Conservation (phyloP, 2,888 invertebrate genomes). For the Nasonovia ribisnigri region DNA sequence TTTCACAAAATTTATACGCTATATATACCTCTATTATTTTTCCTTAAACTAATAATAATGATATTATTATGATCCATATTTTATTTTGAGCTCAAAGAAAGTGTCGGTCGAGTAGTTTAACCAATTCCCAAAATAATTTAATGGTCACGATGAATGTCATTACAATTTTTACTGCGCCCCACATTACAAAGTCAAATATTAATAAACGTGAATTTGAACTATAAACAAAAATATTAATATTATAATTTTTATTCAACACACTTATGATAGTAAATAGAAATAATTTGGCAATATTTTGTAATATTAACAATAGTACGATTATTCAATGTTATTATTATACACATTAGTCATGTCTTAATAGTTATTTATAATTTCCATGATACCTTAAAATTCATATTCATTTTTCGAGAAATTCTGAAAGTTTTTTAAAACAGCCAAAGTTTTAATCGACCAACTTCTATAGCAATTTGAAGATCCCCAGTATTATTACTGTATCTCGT, state of each 20-base stretch:
- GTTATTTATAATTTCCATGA: neutral
- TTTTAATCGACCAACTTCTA: constrained; percentile 17
- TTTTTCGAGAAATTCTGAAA: neutral
- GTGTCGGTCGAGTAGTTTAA: neutral
- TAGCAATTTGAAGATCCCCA: neutral
- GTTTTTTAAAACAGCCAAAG: neutral
- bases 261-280: neutral
- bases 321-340: neutral
- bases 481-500: constrained; percentile 8
- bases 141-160: neutral
- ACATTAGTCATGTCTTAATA: neutral
- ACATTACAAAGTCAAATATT: neutral
- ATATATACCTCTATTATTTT: neutral
- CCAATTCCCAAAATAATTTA: neutral
- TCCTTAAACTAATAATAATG: neutral
- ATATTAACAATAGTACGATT: neutral
- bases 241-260: neutral
- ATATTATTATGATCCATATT: neutral
- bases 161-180: neutral
- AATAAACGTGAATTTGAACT: neutral
- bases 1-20: neutral
- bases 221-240: neutral
- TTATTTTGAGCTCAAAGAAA: neutral
- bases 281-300: neutral
- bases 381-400: neutral